Evolutionary conservation across 2,797 vertebrate genomes (phyloP), one percentile per base, ranked within the genome.

Genomic region (Sebastes hubbsi): DNA sequence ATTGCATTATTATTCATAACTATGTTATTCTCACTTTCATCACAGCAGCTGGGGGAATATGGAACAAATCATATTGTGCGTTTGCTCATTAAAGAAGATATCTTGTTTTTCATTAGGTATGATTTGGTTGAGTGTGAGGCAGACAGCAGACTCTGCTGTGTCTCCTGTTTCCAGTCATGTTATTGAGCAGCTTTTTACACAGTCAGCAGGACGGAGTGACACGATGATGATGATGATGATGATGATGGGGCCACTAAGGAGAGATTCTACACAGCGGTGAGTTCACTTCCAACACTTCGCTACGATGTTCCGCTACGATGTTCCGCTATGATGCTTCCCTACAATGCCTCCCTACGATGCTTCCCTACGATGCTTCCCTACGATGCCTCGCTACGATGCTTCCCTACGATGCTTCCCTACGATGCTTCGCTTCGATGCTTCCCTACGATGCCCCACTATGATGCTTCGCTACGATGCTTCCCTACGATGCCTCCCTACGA

Each of bases 61-160:
- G 30, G n/a, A 60, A 49, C 69, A 70, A 72, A 72, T 72, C n/a
- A 22, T 4, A 42, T 36, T 18, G 63, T 30, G 30, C 55, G 70
- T 77, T 61, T 25, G 36, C 56, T 72, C 46, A 42, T 70, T 62
- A 67, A 59, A 22, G 8, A 59, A 24, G 46, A 71, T 3, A 0
- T 54, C 56, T 58, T 42, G 62, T 66, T 75, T 5, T 81, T 72
- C 49, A 66, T 78, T 78, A 49, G 27, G 30, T 62, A 3, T 74
- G 75, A 81, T 72, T 75, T 49, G 25, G 60, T 66, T 46, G 63
- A 52, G 70, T 32, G 30, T 8, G 22, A 66, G 14, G 58, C 32
- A 60, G 22, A 38, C 13, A 38, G 36, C 36, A 38, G 36, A 42
- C 38, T 42, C 38, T 42, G 38, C 38, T 42, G 38, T 0, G 38